Percentiles rank a stretch among this genome's conserved stretches.
These are phyloP conservation scores for Dynastes tityus DNA, from an alignment of 2,888 invertebrate genomes.

Conservation along the genomic window DNA sequence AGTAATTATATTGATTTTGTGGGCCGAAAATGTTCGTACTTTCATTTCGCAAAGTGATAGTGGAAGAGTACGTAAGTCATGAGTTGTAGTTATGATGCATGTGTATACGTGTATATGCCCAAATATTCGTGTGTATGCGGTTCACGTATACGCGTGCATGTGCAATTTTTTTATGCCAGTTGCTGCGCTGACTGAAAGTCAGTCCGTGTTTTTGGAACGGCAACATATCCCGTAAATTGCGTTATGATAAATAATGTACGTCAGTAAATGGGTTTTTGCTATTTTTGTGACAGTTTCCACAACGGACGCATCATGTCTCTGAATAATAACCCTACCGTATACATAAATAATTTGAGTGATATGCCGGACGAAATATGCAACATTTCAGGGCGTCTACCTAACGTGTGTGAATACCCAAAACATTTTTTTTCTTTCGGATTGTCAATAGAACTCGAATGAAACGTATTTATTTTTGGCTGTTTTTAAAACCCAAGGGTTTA, in stretches of 20 bases:
- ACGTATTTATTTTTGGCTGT: not conserved
- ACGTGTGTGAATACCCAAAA: not conserved
- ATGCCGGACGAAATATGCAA: conserved; percentile 41
- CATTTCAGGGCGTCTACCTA: conserved; percentile 14
- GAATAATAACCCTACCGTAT: conserved; percentile 52
- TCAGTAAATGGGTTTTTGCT: conserved; percentile 61
- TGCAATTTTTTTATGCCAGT: conserved; percentile 39
- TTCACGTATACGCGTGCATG: conserved; percentile 29
- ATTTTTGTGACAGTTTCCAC: conserved; percentile 63
- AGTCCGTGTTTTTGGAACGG: conserved; percentile 44
- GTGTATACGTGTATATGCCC: not conserved
- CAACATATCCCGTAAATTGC: conserved; percentile 51
- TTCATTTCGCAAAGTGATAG: conserved; percentile 27
- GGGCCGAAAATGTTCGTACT: conserved; percentile 4
- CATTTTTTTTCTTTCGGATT: not conserved
- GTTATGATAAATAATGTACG: conserved; percentile 60
- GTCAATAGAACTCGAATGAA: not conserved
- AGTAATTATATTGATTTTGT: conserved; percentile 25
- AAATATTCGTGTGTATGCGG: conserved; percentile 25
- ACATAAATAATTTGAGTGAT: conserved; percentile 50
- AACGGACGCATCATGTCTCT: conserved; percentile 58
- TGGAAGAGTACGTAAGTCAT: conserved; percentile 27
- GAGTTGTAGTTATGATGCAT: conserved; percentile 27
- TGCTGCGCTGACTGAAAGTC: conserved; percentile 43
- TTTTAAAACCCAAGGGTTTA: too few species aligned